Evolutionary conservation across 1,140 invertebrate species (phyloP).

Genomic region (Bombus sylvicola): DNA sequence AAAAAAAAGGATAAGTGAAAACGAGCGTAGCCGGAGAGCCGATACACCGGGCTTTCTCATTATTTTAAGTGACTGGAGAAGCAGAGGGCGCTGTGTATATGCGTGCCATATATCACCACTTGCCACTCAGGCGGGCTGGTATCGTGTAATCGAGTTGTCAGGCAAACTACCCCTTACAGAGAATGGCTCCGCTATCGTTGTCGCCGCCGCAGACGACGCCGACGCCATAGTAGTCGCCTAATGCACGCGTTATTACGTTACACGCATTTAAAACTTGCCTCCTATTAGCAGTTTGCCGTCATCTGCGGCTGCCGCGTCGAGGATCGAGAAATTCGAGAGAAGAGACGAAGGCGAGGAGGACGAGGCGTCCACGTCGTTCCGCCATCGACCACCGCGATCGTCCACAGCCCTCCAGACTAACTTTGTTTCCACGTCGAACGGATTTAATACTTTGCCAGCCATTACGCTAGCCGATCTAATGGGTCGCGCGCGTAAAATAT

Average conservation of each 20-base stretch:
- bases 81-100: slow-evolving; percentile 59
- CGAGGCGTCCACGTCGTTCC: not conserved
- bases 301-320: slow-evolving; percentile 54
- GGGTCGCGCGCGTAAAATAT: slow-evolving; percentile 14
- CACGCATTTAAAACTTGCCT: slow-evolving; percentile 72
- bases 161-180: slow-evolving; percentile 75
- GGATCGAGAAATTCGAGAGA: slow-evolving; percentile 60
- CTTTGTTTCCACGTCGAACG: slow-evolving; percentile 56
- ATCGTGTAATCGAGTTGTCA: slow-evolving; percentile 78
- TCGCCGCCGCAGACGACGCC: slow-evolving; percentile 68
- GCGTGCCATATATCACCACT: slow-evolving; percentile 73
- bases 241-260: slow-evolving; percentile 75
- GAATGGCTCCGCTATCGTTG: slow-evolving; percentile 70
- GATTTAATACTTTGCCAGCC: slow-evolving; percentile 58
- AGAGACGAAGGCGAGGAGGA: slow-evolving; percentile 1
- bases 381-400: slow-evolving; percentile 2
- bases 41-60: slow-evolving; percentile 66
- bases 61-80: slow-evolving; percentile 70
- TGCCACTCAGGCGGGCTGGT: slow-evolving; percentile 72
- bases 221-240: slow-evolving; percentile 70
- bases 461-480: slow-evolving; percentile 34
- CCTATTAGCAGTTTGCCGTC: slow-evolving; percentile 69
- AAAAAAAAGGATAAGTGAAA: slow-evolving; percentile 34
- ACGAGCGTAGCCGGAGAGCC: slow-evolving; percentile 51
- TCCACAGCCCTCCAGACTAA: slow-evolving; percentile 38